phyloP scores from a whole-genome alignment of 2,888 invertebrate species.

The Nephrotoma appendiculata region DNA sequence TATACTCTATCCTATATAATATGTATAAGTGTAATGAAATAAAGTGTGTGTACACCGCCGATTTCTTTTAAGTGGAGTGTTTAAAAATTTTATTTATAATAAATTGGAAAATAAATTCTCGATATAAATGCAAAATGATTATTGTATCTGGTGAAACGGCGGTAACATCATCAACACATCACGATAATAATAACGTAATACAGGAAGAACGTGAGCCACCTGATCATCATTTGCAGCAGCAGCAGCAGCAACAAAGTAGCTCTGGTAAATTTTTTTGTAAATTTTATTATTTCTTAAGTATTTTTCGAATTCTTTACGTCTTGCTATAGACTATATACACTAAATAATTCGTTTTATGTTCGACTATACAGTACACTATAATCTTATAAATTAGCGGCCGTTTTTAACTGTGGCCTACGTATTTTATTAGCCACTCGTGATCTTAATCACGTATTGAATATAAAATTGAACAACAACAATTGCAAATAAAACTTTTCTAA shows the following conservation, averaged over 20 bases:
- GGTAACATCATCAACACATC: background rate
- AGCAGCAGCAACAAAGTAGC: background rate
- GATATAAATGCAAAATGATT: background rate
- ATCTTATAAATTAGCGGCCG: too few species aligned
- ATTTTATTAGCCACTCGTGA: too few species aligned
- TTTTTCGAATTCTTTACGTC: too few species aligned
- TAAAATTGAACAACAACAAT: too few species aligned
- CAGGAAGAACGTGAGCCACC: constrained; percentile 3
- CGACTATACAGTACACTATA: too few species aligned
- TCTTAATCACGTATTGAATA: too few species aligned
- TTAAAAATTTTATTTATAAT: background rate
- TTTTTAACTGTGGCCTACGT: too few species aligned
- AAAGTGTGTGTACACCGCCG: background rate
- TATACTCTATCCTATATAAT: background rate
- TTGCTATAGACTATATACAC: too few species aligned
- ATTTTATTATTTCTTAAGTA: background rate
- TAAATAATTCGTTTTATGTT: too few species aligned
- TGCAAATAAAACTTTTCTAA: too few species aligned
- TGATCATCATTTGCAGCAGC: background rate
- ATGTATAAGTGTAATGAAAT: background rate
- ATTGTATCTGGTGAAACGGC: background rate
- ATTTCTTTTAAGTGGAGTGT: background rate
- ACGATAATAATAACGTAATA: background rate
- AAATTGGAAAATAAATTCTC: background rate
- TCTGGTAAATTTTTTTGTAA: background rate